phyloP scores from a whole-genome alignment of 2,113 vertebrate species.

The Chloropsis hardwickii region DNA sequence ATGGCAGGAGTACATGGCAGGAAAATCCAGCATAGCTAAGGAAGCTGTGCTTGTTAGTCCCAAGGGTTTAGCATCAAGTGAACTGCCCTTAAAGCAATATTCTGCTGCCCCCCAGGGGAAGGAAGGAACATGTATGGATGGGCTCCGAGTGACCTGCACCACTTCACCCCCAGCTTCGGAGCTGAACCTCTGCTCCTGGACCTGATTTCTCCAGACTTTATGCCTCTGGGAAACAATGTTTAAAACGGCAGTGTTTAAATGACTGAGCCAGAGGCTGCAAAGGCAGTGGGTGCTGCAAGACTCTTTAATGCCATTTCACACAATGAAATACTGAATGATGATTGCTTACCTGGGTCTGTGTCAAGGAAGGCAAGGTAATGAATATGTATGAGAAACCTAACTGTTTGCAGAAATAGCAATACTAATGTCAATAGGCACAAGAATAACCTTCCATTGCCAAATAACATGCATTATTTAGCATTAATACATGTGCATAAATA shows the following conservation, averaged over 20 bases:
- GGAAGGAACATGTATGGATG: slow-evolving; percentile 3
- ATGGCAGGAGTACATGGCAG: not conserved
- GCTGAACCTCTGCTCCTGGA: not conserved
- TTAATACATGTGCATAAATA: slow-evolving; percentile 21
- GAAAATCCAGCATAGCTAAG: not conserved
- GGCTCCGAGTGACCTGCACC: not conserved
- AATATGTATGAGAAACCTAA: slow-evolving; percentile 10
- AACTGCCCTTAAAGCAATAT: slow-evolving; percentile 52
- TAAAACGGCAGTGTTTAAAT: not conserved
- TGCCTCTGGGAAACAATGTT: not conserved
- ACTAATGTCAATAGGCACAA: slow-evolving; percentile 36
- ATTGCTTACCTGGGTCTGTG: slow-evolving; percentile 16
- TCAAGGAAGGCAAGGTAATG: not conserved
- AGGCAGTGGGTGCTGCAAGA: not conserved
- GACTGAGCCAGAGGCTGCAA: not conserved
- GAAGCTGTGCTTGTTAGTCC: not conserved
- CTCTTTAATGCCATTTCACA: slow-evolving; percentile 8
- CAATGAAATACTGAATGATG: not conserved
- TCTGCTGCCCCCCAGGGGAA: slow-evolving; percentile 69
- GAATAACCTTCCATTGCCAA: slow-evolving; percentile 22
- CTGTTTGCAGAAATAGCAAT: slow-evolving; percentile 45
- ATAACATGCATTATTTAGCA: slow-evolving; percentile 37
- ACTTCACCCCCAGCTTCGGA: not conserved
- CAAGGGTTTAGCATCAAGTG: not conserved
- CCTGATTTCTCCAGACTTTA: not conserved